Evolutionary conservation across 2,888 invertebrate species (phyloP), one percentile per base, ranked within the genome.

Genomic region (Leptopilina syphax): DNA sequence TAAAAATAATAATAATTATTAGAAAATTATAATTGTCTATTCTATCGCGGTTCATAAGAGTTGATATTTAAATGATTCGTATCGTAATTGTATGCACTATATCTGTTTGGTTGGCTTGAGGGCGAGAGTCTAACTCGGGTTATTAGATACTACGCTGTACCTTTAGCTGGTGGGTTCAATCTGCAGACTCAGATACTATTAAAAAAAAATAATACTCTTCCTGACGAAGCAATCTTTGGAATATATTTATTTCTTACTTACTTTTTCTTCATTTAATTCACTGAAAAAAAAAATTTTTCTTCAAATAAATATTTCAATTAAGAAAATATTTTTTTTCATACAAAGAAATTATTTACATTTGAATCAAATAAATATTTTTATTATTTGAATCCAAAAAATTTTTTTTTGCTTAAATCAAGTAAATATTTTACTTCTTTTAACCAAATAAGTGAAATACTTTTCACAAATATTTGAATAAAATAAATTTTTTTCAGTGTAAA

Each of bases 41-140:
- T 89, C 87, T 90, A 90, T 90, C 91, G 89, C 90, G 91, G 91
- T 89, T 84, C 87, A 87, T 92, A 91, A 91, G 89, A 91, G 91
- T 92, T 91, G 91, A 91, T 91, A 91, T 91, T 91, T 90, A 90
- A 12, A 91, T 91, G 87, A 91, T 91, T 92, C 89, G 90, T 91
- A 91, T 89, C 90, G 90, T 92, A 91, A 90, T 91, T 89, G 91
- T 92, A 91, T 90, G 91, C 90, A 90, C 89, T 92, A 91, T 91
- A 91, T 91, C 90, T 91, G 92, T 92, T 92, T 91, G 91, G 90
- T 91, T 92, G 92, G 92, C 91, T 90, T 90, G 91, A 91, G 91
- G 91, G 91, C 88, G 92, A 92, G 92, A 92, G 92, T 92, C 91
- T 92, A 92, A 91, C 91, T 91, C 91, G 92, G 91, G 91, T 92